Conservation (phyloP, 2,113 vertebrate genomes). For the Actenoides lindsayi region DNA sequence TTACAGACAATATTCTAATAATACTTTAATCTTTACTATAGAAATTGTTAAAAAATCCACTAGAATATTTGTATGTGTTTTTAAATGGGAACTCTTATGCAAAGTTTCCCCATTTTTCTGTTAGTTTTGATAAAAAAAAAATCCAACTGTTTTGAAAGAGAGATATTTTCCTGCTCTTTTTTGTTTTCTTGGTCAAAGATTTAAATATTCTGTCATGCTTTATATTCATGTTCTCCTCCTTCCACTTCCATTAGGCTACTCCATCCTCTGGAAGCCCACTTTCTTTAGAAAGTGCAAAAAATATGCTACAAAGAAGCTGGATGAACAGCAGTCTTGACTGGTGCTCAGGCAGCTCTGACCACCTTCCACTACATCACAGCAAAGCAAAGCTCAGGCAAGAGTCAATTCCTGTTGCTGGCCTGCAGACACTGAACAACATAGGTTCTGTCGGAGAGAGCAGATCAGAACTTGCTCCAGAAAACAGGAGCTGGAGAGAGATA, state of each 20-base stretch:
- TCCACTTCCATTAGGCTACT: neutral
- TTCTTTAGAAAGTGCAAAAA: neutral
- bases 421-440: neutral
- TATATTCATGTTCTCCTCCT: neutral
- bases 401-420: neutral
- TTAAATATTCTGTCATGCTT: neutral
- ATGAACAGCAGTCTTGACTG: neutral
- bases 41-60: neutral
- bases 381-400: neutral
- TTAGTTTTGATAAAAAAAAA: neutral
- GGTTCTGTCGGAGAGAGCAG: neutral
- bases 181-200: neutral
- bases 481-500: neutral
- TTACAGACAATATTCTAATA: neutral
- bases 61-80: neutral
- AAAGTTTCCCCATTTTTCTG: neutral
- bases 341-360: neutral
- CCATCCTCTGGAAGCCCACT: neutral
- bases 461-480: neutral
- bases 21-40: neutral
- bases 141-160: neutral
- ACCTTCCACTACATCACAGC: neutral
- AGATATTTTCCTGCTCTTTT: neutral
- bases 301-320: neutral
- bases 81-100: neutral